Evolutionary conservation across 2,888 invertebrate genomes (phyloP).

Genomic region (Coenonympha arcania): DNA sequence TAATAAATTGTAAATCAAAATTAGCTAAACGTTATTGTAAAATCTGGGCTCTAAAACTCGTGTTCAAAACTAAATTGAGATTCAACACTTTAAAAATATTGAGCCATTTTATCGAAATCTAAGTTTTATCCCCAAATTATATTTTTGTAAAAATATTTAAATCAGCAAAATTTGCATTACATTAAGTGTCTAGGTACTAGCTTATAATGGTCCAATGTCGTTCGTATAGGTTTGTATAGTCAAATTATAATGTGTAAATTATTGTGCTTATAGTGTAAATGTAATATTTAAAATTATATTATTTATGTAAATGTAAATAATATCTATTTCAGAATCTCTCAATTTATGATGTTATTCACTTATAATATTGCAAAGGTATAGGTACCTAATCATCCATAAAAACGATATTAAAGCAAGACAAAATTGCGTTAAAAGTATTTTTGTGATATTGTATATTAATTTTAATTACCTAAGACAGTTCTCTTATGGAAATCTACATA

Average conservation of each 20-base stretch:
- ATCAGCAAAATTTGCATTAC: constrained; percentile 50
- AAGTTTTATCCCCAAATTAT: constrained; percentile 53
- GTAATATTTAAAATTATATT: constrained; percentile 17
- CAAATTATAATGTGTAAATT: constrained; percentile 24
- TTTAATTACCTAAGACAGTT: constrained; percentile 1
- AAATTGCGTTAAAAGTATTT: background rate
- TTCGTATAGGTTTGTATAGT: constrained; percentile 28
- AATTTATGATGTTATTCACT: constrained; percentile 22
- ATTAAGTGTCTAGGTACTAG: constrained; percentile 42
- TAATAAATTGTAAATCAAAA: constrained; percentile 47
- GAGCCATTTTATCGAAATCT: constrained; percentile 35
- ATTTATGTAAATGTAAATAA: constrained; percentile 23
- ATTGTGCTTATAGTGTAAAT: constrained; percentile 25
- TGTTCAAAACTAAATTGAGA: constrained; percentile 49
- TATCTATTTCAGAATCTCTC: constrained; percentile 25
- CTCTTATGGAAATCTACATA: constrained; percentile 7
- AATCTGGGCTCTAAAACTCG: constrained; percentile 41
- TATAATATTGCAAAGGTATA: background rate
- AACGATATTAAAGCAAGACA: no score
- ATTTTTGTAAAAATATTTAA: constrained; percentile 71
- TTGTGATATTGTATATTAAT: background rate
- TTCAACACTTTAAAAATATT: constrained; percentile 34
- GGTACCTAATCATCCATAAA: background rate
- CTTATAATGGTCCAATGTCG: constrained; percentile 40
- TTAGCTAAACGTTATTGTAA: constrained; percentile 30